Percentiles rank a stretch among this genome's conserved stretches.
These are phyloP conservation scores for Balaeniceps rex DNA, from an alignment of 2,113 vertebrate genomes.

Conservation along the genomic window DNA sequence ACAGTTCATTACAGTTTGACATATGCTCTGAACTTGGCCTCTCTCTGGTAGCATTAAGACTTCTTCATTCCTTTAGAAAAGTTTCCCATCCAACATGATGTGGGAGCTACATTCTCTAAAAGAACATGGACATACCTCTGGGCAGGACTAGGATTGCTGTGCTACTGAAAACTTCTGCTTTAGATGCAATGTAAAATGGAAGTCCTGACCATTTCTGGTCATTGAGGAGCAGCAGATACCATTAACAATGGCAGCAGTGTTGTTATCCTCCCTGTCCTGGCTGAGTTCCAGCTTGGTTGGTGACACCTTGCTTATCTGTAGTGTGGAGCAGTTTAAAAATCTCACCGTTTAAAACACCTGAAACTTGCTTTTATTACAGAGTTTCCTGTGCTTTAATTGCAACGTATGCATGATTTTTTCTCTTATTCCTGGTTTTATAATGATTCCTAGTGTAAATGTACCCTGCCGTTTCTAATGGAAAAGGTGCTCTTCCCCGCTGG, in stretches of 20 bases:
- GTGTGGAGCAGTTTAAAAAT: neutral
- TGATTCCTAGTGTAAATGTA: neutral
- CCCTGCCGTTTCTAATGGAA: neutral
- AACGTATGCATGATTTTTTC: neutral
- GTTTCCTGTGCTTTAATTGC: neutral
- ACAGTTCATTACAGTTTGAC: neutral
- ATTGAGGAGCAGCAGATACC: neutral
- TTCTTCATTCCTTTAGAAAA: neutral
- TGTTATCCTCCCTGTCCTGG: neutral
- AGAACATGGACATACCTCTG: neutral
- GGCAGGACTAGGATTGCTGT: neutral
- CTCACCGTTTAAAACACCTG: neutral
- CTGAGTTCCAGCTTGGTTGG: neutral
- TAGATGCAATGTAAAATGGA: neutral
- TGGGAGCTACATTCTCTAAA: neutral
- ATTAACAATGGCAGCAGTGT: neutral
- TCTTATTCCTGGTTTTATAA: neutral
- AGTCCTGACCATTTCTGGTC: neutral
- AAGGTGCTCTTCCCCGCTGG: constrained; percentile 4
- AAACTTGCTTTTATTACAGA: neutral
- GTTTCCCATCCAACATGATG: neutral
- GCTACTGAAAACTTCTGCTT: neutral
- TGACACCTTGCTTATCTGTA: neutral
- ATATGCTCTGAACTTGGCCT: neutral
- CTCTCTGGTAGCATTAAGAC: neutral